A percentile compares a stretch with the other conserved stretches of the same genome.
These are phyloP conservation scores for Eupeodes luniger DNA, from an alignment of 2,888 invertebrate genomes.

Conservation along the genomic window DNA sequence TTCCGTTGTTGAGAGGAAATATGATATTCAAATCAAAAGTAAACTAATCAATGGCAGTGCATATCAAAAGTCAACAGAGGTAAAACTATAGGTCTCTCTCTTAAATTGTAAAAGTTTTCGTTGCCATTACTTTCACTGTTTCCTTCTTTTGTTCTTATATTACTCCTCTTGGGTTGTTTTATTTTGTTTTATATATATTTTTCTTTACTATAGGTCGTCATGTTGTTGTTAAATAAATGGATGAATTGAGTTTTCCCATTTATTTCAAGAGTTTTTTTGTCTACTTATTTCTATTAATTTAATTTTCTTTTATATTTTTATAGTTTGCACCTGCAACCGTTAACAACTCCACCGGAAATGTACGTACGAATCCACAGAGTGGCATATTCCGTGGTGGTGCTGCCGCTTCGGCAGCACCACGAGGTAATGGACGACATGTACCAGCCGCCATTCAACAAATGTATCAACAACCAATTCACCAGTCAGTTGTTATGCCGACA, in stretches of 20 bases:
- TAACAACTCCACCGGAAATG: constrained; percentile 79
- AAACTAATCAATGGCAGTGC: constrained; percentile 79
- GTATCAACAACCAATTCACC: constrained; percentile 81
- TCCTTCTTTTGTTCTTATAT: constrained; percentile 7
- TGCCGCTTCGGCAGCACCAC: constrained; percentile 78
- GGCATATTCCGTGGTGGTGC: constrained; percentile 81
- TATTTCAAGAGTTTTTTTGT: neutral
- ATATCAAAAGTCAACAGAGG: constrained; percentile 80
- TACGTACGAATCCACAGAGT: constrained; percentile 80
- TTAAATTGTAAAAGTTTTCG: constrained; percentile 37
- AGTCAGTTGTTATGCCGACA: constrained; percentile 80
- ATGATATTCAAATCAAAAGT: constrained; percentile 79
- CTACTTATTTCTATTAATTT: neutral
- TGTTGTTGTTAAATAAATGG: constrained; percentile 13
- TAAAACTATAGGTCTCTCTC: constrained; percentile 73
- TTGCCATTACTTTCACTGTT: constrained; percentile 30
- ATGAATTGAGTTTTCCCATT: constrained; percentile 12
- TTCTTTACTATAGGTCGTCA: neutral
- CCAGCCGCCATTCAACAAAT: constrained; percentile 77
- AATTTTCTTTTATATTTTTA: constrained; percentile 37
- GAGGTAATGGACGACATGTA: constrained; percentile 80
- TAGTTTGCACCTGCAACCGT: constrained; percentile 80
- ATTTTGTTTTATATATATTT: neutral
- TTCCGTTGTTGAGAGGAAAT: constrained; percentile 78
- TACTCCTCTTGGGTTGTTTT: constrained; percentile 8